phyloP scores from a whole-genome alignment of 2,888 invertebrate genomes.

The Eledona agricola region DNA sequence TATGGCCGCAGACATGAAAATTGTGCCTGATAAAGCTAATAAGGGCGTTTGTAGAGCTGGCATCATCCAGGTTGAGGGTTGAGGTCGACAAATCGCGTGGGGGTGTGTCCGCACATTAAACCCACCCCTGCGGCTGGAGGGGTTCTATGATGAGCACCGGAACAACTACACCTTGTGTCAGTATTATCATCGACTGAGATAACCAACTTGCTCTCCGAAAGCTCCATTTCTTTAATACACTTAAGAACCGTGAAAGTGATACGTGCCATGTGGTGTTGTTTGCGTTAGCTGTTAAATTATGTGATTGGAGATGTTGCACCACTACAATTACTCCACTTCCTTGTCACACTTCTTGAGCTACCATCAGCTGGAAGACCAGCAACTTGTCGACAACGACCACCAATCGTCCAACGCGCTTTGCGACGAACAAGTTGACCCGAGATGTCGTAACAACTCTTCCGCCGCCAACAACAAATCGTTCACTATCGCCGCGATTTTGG shows the following conservation, averaged over 20 bases:
- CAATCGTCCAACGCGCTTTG: constrained; percentile 49
- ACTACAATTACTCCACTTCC: constrained; percentile 60
- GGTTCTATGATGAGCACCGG: constrained; percentile 55
- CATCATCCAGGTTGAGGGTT: constrained; percentile 40
- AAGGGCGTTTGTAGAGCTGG: constrained; percentile 22
- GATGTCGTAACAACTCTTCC: constrained; percentile 54
- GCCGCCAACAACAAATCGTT: constrained; percentile 68
- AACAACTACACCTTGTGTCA: constrained; percentile 58
- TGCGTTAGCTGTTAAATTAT: too few species aligned
- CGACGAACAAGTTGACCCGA: constrained; percentile 54
- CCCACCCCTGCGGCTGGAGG: constrained; percentile 57
- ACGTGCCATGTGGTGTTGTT: constrained; percentile 17
- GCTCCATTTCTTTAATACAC: constrained; percentile 52
- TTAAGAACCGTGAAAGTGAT: constrained; percentile 7
- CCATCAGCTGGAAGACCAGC: constrained; percentile 57
- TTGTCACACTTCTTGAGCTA: constrained; percentile 59
- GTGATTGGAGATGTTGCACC: constrained; percentile 58
- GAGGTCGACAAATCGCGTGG: constrained; percentile 50
- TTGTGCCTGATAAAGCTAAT: constrained; percentile 23
- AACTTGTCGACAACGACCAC: constrained; percentile 52
- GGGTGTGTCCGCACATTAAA: constrained; percentile 55
- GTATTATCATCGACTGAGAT: constrained; percentile 57
- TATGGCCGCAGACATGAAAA: too few species aligned
- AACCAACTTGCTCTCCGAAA: constrained; percentile 49
- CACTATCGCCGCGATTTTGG: constrained; percentile 88